phyloP scores from a whole-genome alignment of 2,888 invertebrate species.

The Seira sanloemensis region DNA sequence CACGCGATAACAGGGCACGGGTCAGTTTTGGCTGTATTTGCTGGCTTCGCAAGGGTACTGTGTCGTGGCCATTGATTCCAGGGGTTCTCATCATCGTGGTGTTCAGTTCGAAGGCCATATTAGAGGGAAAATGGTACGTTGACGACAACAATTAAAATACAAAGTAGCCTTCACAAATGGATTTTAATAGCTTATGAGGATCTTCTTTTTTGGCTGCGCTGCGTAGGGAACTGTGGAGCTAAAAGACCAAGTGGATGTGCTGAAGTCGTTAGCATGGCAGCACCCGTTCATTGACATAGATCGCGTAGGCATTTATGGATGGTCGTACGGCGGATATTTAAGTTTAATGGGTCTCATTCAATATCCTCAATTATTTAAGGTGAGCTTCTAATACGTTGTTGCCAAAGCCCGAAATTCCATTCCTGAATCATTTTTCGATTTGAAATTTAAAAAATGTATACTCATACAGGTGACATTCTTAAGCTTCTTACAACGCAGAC shows the following conservation, averaged over 20 bases:
- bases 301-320: constrained; percentile 96
- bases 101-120: constrained; percentile 94
- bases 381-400: constrained; percentile 79
- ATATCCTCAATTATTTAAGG: constrained; percentile 94
- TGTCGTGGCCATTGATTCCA: constrained; percentile 95
- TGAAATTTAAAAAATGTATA: too few relatives aligned
- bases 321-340: constrained; percentile 99
- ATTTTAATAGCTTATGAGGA: too few relatives aligned
- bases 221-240: constrained; percentile 90
- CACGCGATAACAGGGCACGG: constrained; percentile 82
- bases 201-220: constrained; percentile 6
- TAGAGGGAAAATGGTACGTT: constrained; percentile 85
- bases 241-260: constrained; percentile 95
- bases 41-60: constrained; percentile 96
- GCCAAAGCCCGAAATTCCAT: too few relatives aligned
- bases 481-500: constrained; percentile 88
- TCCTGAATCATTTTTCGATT: too few relatives aligned
- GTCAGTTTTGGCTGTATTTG: constrained; percentile 95
- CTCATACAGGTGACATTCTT: constrained; percentile 78
- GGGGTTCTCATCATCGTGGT: constrained; percentile 96
- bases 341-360: constrained; percentile 96
- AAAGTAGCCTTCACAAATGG: constrained; percentile 15
- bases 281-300: constrained; percentile 93
- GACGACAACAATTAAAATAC: background rate
- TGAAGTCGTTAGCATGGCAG: constrained; percentile 89